Base-by-base conservation (phyloP, 2,888 invertebrate genomes). In the Baronia brevicornis region DNA sequence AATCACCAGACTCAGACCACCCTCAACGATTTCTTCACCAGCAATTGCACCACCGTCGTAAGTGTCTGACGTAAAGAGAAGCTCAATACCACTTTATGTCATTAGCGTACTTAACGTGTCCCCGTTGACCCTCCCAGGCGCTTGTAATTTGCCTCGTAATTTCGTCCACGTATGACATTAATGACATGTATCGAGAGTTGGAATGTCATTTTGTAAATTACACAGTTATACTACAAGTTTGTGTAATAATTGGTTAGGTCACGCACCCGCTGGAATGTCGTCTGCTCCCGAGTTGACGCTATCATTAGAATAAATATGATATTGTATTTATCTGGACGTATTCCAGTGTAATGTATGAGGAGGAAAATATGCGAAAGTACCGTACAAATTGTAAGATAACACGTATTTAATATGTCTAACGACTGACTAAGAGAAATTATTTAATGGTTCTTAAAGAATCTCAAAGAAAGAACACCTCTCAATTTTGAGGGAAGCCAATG, bases 171-270 rank as follows among this genome's bases (percentile, higher is more conserved):
- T 48, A 53, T 47, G 36, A 45, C 49, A 47, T 43, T 41, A 52
- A 51, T 52, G 40, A 49, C 43, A 49, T 40, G 47, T 46, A 51
- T 52, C 51, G 48, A 33, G 39, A 49, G 48, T 49, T 31, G 49
- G 54, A 54, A 55, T 53, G 51, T 54, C 53, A 54, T 53, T 52
- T 52, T 38, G 45, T 51, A 55, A 55, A 55, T 55, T 54, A 45
- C 40, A 35, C 32, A 28, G 37, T 20, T 35, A 38, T 41, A 48
- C 50, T 48, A 50, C 48, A 32, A 43, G 39, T 26, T 18, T 22
- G 39, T 40, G 42, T 40, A 26, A 43, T 55, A 51, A 55, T 55
- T 46, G 46, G 41, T 45, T 44, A 38, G 40, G 44, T 51, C 54
- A 53, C 54, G 54, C 50, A 48, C 40, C 27, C 35, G 30, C 24